A percentile compares a stretch with the other conserved stretches of the same genome.
Conservation (phyloP, 2,113 vertebrate species). For the Tautogolabrus adspersus region DNA sequence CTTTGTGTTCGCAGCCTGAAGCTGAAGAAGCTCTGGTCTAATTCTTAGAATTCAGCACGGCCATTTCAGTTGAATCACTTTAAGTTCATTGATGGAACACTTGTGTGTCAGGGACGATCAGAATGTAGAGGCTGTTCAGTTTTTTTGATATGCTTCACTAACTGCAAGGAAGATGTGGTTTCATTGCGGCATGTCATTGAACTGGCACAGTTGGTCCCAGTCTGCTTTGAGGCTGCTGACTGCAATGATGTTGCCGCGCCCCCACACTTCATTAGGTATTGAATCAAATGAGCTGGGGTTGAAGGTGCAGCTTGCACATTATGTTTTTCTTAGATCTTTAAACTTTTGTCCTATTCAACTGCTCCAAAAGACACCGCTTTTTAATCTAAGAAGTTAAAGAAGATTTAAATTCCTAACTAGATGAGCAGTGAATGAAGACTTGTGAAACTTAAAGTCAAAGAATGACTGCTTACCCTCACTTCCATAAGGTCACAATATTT, state of each 20-base stretch:
- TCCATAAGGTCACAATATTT: conserved; percentile 9
- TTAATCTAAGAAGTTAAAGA: neutral
- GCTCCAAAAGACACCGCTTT: neutral
- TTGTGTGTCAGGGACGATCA: neutral
- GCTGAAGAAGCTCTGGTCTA: conserved; percentile 17
- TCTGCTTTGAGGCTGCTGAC: no score
- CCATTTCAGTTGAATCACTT: neutral
- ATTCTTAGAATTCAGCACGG: neutral
- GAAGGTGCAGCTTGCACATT: no score
- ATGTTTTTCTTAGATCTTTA: no score
- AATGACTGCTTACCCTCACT: conserved; percentile 6
- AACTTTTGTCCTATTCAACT: neutral
- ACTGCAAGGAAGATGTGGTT: no score
- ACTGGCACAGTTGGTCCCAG: no score
- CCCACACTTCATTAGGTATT: no score
- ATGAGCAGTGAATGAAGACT: no score
- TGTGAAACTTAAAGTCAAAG: neutral
- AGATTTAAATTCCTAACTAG: no score
- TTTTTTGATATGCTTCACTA: no score
- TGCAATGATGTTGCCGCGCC: no score
- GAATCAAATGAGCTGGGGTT: no score
- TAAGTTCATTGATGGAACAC: neutral
- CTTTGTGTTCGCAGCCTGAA: conserved; percentile 21
- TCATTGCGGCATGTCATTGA: no score
- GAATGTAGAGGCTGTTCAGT: neutral